Conservation (phyloP, 2,888 invertebrate genomes). For the Ophioninae sp. region DNA sequence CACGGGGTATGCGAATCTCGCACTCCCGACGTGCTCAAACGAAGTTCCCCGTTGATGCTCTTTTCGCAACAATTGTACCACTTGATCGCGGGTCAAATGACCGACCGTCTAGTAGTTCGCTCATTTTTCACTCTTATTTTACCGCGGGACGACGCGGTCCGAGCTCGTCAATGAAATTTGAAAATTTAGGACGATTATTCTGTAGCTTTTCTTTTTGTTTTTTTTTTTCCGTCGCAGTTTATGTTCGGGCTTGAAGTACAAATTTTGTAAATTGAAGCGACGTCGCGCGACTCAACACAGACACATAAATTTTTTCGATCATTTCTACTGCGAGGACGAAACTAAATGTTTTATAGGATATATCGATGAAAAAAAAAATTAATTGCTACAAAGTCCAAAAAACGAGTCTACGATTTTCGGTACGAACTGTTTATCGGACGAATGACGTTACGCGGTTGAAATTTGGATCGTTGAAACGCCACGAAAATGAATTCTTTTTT, state of each 20-base stretch:
- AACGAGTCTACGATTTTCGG: not conserved
- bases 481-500: too few relatives aligned
- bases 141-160: constrained; percentile 9
- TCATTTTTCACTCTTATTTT: not conserved
- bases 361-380: not conserved
- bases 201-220: too few relatives aligned
- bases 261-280: too few relatives aligned
- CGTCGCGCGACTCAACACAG: too few relatives aligned
- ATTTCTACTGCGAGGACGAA: not conserved
- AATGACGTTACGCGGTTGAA: too few relatives aligned
- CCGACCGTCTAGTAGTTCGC: constrained; percentile 60
- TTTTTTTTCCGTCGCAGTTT: too few relatives aligned
- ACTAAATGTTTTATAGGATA: constrained; percentile 10
- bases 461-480: too few relatives aligned
- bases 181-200: not conserved
- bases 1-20: constrained; percentile 11
- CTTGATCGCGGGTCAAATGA: constrained; percentile 74
- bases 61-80: constrained; percentile 53
- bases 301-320: not conserved
- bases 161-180: not conserved
- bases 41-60: constrained; percentile 35
- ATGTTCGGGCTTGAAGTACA: too few relatives aligned
- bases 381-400: not conserved
- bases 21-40: not conserved
- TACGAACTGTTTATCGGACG: not conserved